A percentile compares a stretch with the other conserved stretches of the same genome.
Conservation (phyloP, 2,888 invertebrate species). For the Mystacides longicornis region DNA sequence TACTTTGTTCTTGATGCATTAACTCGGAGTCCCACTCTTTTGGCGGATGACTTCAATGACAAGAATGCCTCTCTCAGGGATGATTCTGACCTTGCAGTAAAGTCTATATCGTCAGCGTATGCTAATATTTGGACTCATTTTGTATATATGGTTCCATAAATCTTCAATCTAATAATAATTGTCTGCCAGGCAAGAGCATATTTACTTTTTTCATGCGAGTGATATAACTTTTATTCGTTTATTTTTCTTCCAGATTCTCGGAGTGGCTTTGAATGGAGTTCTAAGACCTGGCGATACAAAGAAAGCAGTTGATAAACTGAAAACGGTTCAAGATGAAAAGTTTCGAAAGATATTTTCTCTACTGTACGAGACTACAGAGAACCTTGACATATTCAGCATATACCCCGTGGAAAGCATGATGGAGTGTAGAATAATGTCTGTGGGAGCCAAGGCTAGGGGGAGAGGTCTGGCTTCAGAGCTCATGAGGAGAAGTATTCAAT, state of each 20-base stretch:
- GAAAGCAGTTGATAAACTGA: constrained; percentile 59
- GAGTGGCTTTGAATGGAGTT: constrained; percentile 72
- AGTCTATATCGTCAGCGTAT: too few species aligned
- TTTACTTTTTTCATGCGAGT: too few species aligned
- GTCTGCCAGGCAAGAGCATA: too few species aligned
- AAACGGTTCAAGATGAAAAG: constrained; percentile 58
- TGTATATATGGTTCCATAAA: too few species aligned
- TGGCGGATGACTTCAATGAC: too few species aligned
- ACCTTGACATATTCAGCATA: constrained; percentile 59
- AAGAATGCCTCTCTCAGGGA: too few species aligned
- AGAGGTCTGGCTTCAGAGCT: constrained; percentile 67
- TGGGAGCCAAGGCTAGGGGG: constrained; percentile 63
- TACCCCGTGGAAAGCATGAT: constrained; percentile 64
- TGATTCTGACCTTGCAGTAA: too few species aligned
- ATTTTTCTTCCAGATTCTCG: constrained; percentile 56
- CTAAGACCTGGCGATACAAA: constrained; percentile 65
- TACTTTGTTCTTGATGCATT: too few species aligned
- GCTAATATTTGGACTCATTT: too few species aligned
- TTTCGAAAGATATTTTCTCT: constrained; percentile 74
- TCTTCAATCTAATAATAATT: too few species aligned
- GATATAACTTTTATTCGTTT: too few species aligned
- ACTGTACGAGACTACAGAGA: constrained; percentile 62
- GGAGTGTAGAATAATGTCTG: constrained; percentile 75
- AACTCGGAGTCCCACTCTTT: too few species aligned
- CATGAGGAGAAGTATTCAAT: constrained; percentile 56